These are phyloP conservation scores for Mactromeris polynyma DNA, from an alignment of 2,888 invertebrate species.

Conservation along the genomic window DNA sequence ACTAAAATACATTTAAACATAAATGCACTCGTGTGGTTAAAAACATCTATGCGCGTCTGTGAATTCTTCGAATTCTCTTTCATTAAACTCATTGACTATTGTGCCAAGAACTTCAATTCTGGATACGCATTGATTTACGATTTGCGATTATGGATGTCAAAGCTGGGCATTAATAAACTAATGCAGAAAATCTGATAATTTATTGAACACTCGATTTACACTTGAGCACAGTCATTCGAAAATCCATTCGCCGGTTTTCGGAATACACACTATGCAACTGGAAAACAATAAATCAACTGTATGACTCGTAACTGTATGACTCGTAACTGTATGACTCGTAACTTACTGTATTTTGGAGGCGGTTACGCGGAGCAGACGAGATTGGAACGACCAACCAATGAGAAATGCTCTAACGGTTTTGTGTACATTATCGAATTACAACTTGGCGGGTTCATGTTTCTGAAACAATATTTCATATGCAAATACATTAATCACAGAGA, in stretches of 20 bases:
- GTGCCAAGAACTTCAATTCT: neutral
- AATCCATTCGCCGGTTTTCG: neutral
- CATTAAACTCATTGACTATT: neutral
- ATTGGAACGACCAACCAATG: neutral
- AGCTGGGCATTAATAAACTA: neutral
- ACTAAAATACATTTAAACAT: neutral
- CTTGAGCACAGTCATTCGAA: neutral
- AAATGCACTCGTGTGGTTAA: neutral
- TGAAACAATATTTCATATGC: neutral
- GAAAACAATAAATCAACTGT: neutral
- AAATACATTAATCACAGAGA: slow-evolving; percentile 2
- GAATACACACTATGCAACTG: neutral
- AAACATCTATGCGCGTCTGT: neutral
- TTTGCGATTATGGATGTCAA: neutral
- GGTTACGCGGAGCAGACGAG: neutral
- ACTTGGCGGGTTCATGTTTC: neutral
- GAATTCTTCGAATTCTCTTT: neutral
- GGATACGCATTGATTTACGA: slow-evolving; percentile 2
- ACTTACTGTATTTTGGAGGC: neutral
- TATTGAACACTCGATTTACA: neutral
- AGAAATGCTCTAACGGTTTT: neutral
- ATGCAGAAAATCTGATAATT: neutral
- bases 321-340: neutral
- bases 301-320: neutral
- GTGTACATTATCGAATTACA: slow-evolving; percentile 25